Conservation (phyloP, 2,113 vertebrate genomes). For the Carassius auratus region DNA sequence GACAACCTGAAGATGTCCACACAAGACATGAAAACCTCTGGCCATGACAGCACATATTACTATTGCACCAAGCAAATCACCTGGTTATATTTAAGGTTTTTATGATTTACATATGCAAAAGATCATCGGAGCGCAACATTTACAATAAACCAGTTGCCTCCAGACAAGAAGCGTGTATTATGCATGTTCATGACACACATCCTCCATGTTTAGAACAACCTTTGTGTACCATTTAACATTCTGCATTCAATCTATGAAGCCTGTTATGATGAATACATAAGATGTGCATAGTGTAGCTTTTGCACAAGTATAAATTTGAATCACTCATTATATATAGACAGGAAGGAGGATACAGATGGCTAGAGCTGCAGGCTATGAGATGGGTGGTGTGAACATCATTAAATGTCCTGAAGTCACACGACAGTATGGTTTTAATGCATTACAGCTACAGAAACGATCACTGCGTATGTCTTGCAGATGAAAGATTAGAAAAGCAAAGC, state of each 20-base stretch:
- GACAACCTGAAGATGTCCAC: neutral
- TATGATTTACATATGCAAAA: neutral
- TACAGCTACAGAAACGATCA: neutral
- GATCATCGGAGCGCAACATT: neutral
- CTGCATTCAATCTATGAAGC: neutral
- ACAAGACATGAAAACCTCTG: too few species aligned
- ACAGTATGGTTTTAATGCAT: neutral
- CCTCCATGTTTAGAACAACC: neutral
- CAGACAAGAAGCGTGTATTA: neutral
- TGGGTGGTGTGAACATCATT: slow-evolving; percentile 7
- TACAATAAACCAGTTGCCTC: neutral
- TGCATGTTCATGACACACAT: too few species aligned
- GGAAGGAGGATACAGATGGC: neutral
- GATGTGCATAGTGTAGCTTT: neutral
- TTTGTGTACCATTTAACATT: neutral
- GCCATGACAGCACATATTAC: neutral
- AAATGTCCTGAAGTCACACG: neutral
- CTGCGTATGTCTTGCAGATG: neutral
- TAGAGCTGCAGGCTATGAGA: neutral
- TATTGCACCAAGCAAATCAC: neutral
- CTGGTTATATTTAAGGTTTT: slow-evolving; percentile 2
- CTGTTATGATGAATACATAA: neutral
- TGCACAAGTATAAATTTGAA: neutral
- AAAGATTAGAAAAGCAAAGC: neutral
- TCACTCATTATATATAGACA: neutral